Percentiles rank a stretch among this genome's conserved stretches.
These are phyloP conservation scores for Salpingus planirostris DNA, from an alignment of 2,888 invertebrate species.

Conservation along the genomic window DNA sequence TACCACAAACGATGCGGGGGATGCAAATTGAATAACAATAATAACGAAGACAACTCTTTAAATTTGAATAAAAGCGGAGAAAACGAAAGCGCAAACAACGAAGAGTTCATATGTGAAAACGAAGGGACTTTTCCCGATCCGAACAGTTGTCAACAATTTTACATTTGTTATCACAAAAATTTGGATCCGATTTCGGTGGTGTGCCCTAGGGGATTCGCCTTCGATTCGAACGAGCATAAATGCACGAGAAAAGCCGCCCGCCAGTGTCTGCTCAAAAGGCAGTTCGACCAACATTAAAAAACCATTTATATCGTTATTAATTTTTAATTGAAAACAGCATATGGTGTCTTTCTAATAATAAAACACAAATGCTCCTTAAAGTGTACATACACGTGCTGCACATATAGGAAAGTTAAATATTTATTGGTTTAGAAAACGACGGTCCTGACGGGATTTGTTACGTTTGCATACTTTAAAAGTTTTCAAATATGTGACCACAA, in stretches of 20 bases:
- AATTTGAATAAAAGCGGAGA: neutral
- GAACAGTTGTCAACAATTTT: constrained; percentile 8
- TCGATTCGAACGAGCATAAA: constrained; percentile 12
- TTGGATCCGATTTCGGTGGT: constrained; percentile 10
- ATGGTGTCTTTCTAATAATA: no score
- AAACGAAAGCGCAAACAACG: neutral
- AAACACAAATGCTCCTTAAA: no score
- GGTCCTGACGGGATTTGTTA: constrained; percentile 3
- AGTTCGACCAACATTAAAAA: constrained; percentile 1
- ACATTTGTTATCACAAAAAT: constrained; percentile 7
- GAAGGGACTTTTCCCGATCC: constrained; percentile 9
- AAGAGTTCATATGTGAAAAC: constrained; percentile 6
- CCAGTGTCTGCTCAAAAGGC: constrained; percentile 5
- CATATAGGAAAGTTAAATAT: constrained; percentile 6
- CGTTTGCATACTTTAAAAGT: constrained; percentile 14
- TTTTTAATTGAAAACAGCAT: no score
- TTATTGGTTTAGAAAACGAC: constrained; percentile 19
- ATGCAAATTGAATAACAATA: constrained; percentile 6
- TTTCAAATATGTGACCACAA: constrained; percentile 16
- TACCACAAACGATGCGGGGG: no score
- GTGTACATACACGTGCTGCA: no score
- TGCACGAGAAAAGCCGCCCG: constrained; percentile 7
- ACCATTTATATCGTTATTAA: no score
- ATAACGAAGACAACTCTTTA: constrained; percentile 3
- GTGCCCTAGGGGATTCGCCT: constrained; percentile 16